Conservation (phyloP, 2,888 invertebrate species). For the Trichogramma dendrolimi region DNA sequence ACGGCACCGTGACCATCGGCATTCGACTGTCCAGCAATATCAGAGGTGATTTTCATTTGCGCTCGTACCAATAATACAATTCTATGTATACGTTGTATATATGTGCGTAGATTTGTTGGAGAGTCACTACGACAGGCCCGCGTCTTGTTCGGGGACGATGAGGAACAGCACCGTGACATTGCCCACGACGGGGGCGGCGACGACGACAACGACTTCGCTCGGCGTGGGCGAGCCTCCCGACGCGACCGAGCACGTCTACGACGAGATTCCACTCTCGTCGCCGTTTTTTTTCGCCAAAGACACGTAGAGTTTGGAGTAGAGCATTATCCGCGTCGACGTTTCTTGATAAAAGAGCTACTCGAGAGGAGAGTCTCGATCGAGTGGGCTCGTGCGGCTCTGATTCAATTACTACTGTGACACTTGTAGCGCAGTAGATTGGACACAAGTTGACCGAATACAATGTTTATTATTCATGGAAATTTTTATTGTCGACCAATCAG, state of each 20-base stretch:
- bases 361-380: background rate
- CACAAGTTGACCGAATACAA: background rate
- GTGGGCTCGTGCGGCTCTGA: background rate
- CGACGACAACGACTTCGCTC: constrained; percentile 41
- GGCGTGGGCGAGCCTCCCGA: constrained; percentile 51
- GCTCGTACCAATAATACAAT: background rate
- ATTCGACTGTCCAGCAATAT: constrained; percentile 44
- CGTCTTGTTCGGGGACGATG: constrained; percentile 35
- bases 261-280: constrained; percentile 59
- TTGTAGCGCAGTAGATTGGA: too few relatives aligned
- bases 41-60: constrained; percentile 36
- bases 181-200: constrained; percentile 21
- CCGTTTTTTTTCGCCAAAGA: constrained; percentile 32
- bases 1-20: constrained; percentile 43
- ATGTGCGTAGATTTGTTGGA: constrained; percentile 55
- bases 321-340: background rate
- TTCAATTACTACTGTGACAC: background rate
- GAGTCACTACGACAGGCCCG: constrained; percentile 60
- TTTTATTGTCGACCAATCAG: background rate
- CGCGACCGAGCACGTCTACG: constrained; percentile 61
- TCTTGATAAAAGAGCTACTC: background rate
- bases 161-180: constrained; percentile 27
- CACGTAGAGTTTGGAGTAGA: constrained; percentile 23
- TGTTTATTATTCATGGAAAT: background rate
- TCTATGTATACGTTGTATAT: constrained; percentile 5